Evolutionary conservation across 2,797 vertebrate species (phyloP), one percentile per base, ranked within the genome.

Genomic region (Momotus momota): DNA sequence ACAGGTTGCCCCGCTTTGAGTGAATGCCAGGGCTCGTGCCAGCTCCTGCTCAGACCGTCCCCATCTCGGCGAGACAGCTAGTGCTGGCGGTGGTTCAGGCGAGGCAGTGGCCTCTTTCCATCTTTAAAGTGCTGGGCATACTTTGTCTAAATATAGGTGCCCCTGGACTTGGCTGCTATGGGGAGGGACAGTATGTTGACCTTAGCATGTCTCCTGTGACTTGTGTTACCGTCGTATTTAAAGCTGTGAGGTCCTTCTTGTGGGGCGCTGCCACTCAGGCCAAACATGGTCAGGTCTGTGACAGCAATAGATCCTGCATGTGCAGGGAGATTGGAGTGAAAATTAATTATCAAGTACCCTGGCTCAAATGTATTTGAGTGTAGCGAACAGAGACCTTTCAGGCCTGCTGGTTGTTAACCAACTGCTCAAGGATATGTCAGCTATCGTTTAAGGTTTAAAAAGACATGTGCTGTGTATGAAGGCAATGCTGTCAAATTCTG

Each of bases 91-190:
- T 6, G 55, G 25, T 73, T 79, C 62, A 74, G 78, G 81, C 83
- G 25, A 74, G 46, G 62, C 70, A 51, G 20, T 83, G 77, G 88
- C 78, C 80, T 91, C 86, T 91, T 92, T 87, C 91, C 96, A 64
- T 97, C 96, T 89, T 88, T 62, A 43, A 93, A 88, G 79, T 62
- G 61, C 72, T 90, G 93, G 87, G 57, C 96, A 92, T 98, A 70
- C 86, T 93, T 97, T 52, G 81, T 75, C 97, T 98, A 98, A 98
- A 98, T 97, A 98, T 97, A 98, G 97, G 92, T 15, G 91, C 31
- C 49, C 94, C 94, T 84, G 66, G 96, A 87, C 96, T 97, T 98
- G 97, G 98, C 98, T 98, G 98, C 98, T 98, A 98, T 40, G 79
- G 97, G 88, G 96, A 98, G 82, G 89, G 97, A 97, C 96, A 94